A percentile compares a stretch with the other conserved stretches of the same genome.
Conservation (phyloP, 2,888 invertebrate genomes). For the Mechanitis messenoides region DNA sequence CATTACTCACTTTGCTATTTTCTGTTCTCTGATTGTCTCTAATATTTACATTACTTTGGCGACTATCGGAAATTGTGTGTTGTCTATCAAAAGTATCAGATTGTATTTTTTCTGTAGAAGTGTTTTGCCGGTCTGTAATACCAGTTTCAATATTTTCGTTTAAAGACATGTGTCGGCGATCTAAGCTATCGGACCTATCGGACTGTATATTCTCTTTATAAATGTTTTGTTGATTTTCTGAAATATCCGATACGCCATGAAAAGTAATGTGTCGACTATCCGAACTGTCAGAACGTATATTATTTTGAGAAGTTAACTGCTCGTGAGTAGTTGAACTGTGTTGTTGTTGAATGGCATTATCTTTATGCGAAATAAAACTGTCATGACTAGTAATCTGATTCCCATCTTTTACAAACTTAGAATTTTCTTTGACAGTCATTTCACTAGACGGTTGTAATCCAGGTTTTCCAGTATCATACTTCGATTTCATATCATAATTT, state of each 20-base stretch:
- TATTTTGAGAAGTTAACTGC: constrained; percentile 38
- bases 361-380: constrained; percentile 61
- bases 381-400: constrained; percentile 58
- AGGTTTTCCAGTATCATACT: constrained; percentile 75
- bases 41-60: constrained; percentile 16
- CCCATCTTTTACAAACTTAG: constrained; percentile 62
- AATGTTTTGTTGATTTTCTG: constrained; percentile 11
- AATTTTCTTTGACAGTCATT: constrained; percentile 58
- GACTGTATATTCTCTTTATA: constrained; percentile 7
- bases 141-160: neutral
- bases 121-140: constrained; percentile 7
- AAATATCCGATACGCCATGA: neutral
- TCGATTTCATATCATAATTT: constrained; percentile 72
- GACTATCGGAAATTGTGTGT: constrained; percentile 8
- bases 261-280: constrained; percentile 2
- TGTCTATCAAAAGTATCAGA: neutral
- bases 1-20: constrained; percentile 38
- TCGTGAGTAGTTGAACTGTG: constrained; percentile 50
- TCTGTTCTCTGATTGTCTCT: constrained; percentile 37
- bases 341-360: constrained; percentile 57
- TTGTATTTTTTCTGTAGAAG: constrained; percentile 6
- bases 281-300: constrained; percentile 7
- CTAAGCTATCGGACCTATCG: constrained; percentile 5
- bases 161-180: constrained; percentile 1
- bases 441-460: constrained; percentile 65